A percentile compares a stretch with the other conserved stretches of the same genome.
phyloP scores from a whole-genome alignment of 2,797 vertebrate genomes.

The Phrynocephalus forsythii region DNA sequence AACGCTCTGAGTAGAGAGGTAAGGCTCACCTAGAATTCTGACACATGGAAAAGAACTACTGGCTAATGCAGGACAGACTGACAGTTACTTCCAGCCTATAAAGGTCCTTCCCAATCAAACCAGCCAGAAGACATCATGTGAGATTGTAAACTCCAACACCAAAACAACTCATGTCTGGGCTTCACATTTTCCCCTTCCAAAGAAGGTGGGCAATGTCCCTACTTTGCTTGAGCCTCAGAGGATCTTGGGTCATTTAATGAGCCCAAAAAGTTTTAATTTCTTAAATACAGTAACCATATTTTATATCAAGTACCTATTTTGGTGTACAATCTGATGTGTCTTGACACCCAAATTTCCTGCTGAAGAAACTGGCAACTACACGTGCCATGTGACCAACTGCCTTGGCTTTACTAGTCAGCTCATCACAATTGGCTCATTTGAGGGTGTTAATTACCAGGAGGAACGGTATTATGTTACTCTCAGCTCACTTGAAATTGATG shows the following conservation, averaged over 20 bases:
- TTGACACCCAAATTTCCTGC: not conserved
- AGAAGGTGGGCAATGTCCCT: not conserved
- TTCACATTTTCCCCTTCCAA: not conserved
- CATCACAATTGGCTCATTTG: not conserved
- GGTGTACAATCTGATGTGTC: conserved; percentile 19
- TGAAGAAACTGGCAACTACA: conserved; percentile 14
- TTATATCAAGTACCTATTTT: not conserved
- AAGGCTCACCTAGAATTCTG: no score
- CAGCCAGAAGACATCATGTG: no score
- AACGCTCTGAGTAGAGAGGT: no score
- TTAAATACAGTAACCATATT: not conserved
- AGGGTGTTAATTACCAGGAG: not conserved
- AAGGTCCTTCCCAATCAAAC: no score
- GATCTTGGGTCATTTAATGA: not conserved
- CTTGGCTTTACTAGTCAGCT: not conserved
- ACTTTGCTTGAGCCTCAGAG: not conserved
- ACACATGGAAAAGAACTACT: no score
- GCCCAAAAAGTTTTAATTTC: no score
- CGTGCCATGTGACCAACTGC: not conserved
- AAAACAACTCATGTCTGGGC: not conserved
- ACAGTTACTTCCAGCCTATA: no score
- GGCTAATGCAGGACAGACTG: no score
- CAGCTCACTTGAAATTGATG: not conserved
- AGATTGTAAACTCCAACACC: no score
- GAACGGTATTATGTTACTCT: not conserved